phyloP scores from a whole-genome alignment of 2,113 vertebrate species.

The Mastomys natalensis region DNA sequence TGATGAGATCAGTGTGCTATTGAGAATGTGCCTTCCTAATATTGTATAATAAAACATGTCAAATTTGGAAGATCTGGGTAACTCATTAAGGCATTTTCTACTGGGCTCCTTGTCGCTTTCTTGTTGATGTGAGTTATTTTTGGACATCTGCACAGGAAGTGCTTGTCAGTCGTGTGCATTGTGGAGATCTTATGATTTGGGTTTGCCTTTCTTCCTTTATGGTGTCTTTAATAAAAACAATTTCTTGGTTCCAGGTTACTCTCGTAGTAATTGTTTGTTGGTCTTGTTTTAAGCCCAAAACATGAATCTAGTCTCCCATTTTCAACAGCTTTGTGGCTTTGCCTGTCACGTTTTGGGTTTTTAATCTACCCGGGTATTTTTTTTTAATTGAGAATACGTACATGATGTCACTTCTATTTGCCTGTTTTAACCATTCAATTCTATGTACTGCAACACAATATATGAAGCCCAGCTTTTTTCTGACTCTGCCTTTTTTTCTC shows the following conservation, averaged over 20 bases:
- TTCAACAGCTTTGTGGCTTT: not conserved
- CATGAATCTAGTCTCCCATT: not conserved
- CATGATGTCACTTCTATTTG: not conserved
- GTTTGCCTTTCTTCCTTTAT: not conserved
- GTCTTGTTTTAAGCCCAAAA: slow-evolving; percentile 28
- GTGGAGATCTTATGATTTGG: not conserved
- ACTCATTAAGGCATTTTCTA: slow-evolving; percentile 43
- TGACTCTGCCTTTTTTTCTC: not conserved
- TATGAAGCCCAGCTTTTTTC: not conserved
- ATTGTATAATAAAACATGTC: slow-evolving; percentile 64
- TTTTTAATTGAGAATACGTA: not conserved
- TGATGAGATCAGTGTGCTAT: slow-evolving; percentile 8
- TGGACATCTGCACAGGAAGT: not conserved
- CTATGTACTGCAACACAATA: not conserved
- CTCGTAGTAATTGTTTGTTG: not conserved
- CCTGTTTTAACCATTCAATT: not conserved
- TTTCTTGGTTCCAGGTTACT: not conserved
- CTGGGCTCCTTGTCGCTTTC: slow-evolving; percentile 18
- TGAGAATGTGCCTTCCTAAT: slow-evolving; percentile 39
- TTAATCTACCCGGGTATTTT: not conserved
- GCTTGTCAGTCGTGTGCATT: not conserved
- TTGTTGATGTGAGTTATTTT: slow-evolving; percentile 37
- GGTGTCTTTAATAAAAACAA: not conserved
- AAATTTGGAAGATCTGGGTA: slow-evolving; percentile 54
- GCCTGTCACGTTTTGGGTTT: slow-evolving; percentile 24